Percentiles rank a stretch among this genome's conserved stretches.
These are phyloP conservation scores for Mastigias papua DNA, from an alignment of 30 jellyfish, hydroid and myxozoan species.

Conservation along the genomic window DNA sequence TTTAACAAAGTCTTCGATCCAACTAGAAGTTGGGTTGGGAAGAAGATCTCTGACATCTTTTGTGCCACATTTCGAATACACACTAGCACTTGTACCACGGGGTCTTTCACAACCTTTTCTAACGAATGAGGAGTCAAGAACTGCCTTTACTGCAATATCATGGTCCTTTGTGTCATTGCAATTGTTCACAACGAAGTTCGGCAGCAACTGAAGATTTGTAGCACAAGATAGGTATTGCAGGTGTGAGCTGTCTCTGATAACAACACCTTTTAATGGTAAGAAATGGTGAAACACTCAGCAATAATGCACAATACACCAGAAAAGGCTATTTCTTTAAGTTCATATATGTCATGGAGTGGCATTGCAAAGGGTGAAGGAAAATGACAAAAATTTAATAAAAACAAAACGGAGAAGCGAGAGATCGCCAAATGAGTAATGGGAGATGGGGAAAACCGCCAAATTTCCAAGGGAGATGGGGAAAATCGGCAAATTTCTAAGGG, in stretches of 20 bases:
- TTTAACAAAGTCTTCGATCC: constrained; percentile 55
- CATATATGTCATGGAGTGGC: too few species aligned
- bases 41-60: constrained; percentile 59
- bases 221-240: constrained; percentile 72
- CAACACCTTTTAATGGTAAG: constrained; percentile 11
- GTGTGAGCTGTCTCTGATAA: neutral
- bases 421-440: too few species aligned
- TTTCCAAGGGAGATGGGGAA: too few species aligned
- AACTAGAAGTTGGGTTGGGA: constrained; percentile 55
- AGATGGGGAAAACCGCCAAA: too few species aligned
- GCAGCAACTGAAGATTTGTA: constrained; percentile 39
- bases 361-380: too few species aligned
- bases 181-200: constrained; percentile 23
- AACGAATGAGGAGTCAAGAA: constrained; percentile 74
- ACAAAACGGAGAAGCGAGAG: too few species aligned
- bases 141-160: constrained; percentile 48
- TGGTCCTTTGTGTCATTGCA: constrained; percentile 65
- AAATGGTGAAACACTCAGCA: too few species aligned
- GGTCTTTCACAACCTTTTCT: constrained; percentile 82
- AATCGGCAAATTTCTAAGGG: too few species aligned
- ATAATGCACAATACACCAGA: too few species aligned
- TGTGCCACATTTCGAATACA: constrained; percentile 67
- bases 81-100: constrained; percentile 25
- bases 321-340: too few species aligned
- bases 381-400: too few species aligned